Evolutionary conservation across 2,113 vertebrate genomes (phyloP).

Genomic region (Nycticebus coucang): DNA sequence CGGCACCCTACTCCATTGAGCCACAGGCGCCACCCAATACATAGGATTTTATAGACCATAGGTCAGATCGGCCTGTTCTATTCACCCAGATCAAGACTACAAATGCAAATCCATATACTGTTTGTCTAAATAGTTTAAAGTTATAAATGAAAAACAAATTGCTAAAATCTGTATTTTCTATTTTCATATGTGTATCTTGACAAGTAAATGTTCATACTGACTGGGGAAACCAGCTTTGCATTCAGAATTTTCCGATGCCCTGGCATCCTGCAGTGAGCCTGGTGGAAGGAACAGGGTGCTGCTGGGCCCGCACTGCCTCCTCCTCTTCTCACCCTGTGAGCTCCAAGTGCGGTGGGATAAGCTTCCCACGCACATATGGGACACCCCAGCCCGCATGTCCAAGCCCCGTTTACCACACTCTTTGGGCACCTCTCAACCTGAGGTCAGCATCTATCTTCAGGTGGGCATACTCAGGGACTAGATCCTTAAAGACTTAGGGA

Average conservation of each 20-base stretch:
- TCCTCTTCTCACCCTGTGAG: neutral
- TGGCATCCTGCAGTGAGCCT: accelerated
- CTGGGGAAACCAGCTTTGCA: neutral
- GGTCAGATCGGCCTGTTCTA: neutral
- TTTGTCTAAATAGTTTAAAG: neutral
- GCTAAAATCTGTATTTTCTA: neutral
- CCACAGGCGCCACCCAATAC: too few species aligned
- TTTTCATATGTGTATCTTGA: neutral
- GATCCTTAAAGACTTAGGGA: neutral
- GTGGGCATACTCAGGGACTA: neutral
- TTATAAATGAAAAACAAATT: neutral
- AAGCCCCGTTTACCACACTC: neutral
- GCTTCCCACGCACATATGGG: neutral
- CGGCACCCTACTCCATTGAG: too few species aligned
- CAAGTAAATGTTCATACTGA: neutral
- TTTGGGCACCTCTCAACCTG: neutral
- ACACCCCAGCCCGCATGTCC: neutral
- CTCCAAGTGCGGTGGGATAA: accelerated
- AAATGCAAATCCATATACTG: neutral
- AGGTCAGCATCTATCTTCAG: neutral
- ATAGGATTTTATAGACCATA: neutral
- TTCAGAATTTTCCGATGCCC: neutral
- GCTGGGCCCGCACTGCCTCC: accelerated
- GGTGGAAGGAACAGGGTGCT: neutral
- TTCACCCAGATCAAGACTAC: neutral